Conservation (phyloP, 1,140 invertebrate genomes). For the Drosophila tsacasi region DNA sequence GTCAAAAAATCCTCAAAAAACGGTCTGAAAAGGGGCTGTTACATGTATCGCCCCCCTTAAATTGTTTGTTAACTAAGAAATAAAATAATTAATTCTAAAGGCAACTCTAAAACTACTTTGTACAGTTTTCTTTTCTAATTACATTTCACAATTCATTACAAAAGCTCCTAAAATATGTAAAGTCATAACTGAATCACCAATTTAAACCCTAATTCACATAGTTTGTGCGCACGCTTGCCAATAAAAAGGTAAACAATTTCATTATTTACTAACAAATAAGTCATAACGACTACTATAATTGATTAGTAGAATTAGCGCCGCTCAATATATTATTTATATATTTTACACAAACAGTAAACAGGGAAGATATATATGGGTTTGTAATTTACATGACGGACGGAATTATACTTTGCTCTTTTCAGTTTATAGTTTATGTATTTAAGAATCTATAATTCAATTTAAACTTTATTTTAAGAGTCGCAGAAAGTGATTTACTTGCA, state of each 20-base stretch:
- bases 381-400: neutral
- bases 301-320: constrained; percentile 7
- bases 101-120: neutral
- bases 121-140: neutral
- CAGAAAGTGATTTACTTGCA: neutral
- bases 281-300: constrained; percentile 22
- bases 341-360: constrained; percentile 13
- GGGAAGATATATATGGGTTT: neutral
- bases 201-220: constrained; percentile 3
- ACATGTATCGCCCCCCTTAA: too few relatives aligned
- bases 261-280: constrained; percentile 29
- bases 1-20: too few relatives aligned
- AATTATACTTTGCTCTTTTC: neutral
- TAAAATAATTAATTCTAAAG: neutral
- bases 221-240: constrained; percentile 21
- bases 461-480: neutral
- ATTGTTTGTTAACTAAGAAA: neutral
- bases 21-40: too few relatives aligned
- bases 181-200: constrained; percentile 21
- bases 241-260: constrained; percentile 30
- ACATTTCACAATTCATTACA: neutral
- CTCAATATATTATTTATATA: constrained; percentile 18
- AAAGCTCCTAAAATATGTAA: neutral
- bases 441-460: neutral
- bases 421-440: neutral